Evolutionary conservation across 2,888 invertebrate species (phyloP).

Genomic region (Epirrhoe alternata): DNA sequence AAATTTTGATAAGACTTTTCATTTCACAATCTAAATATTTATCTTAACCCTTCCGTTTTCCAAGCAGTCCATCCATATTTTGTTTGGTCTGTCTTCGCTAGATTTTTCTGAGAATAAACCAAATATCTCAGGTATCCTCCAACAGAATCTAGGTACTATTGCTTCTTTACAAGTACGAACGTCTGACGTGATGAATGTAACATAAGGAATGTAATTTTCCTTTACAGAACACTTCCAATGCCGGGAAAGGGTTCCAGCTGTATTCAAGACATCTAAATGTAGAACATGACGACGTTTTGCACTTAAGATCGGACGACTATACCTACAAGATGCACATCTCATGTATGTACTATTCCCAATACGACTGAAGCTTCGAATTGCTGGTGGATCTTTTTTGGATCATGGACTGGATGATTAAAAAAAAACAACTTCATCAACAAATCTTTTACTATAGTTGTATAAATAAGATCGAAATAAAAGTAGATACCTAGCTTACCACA

Average conservation of each 20-base stretch:
- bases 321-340: constrained; percentile 54
- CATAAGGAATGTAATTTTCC: constrained; percentile 20
- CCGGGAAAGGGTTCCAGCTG: constrained; percentile 34
- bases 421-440: not conserved
- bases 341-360: constrained; percentile 53
- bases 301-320: constrained; percentile 60
- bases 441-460: too few species aligned
- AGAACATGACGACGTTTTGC: constrained; percentile 61
- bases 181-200: constrained; percentile 12
- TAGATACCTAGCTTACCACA: too few species aligned
- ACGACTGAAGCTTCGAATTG: constrained; percentile 32
- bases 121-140: not conserved
- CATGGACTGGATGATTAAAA: not conserved
- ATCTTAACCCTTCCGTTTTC: too few species aligned
- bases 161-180: not conserved
- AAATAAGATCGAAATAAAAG: too few species aligned
- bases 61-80: too few species aligned
- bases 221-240: constrained; percentile 27
- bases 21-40: too few species aligned
- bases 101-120: not conserved
- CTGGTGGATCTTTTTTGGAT: constrained; percentile 11
- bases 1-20: too few species aligned
- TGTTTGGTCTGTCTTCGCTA: too few species aligned
- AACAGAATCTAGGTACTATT: not conserved
- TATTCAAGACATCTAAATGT: constrained; percentile 55